These are phyloP conservation scores for Lepidocyrtinus sp. DNA, from an alignment of 2,888 invertebrate genomes.

Conservation along the genomic window DNA sequence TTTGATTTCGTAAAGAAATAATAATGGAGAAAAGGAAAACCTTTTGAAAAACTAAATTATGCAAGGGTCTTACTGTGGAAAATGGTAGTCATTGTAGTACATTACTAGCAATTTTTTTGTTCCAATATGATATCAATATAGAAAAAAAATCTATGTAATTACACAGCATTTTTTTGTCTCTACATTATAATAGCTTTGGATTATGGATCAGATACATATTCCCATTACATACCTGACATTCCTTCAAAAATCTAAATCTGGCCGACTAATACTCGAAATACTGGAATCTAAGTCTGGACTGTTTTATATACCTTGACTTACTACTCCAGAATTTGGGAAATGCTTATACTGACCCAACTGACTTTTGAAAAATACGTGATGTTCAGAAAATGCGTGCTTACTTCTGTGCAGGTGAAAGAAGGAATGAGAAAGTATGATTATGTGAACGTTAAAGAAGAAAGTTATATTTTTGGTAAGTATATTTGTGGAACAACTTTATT, in stretches of 20 bases:
- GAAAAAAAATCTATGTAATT: no score
- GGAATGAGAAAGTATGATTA: no score
- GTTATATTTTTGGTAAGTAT: no score
- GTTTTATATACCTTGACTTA: conserved; percentile 40
- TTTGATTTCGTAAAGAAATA: not conserved
- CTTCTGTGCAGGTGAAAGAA: not conserved
- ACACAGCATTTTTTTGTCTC: no score
- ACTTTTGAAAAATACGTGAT: not conserved
- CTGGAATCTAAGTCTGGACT: not conserved
- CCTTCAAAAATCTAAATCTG: not conserved
- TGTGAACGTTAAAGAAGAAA: no score
- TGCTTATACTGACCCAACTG: no score
- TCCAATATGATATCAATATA: no score
- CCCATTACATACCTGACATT: conserved; percentile 41
- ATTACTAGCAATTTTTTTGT: not conserved
- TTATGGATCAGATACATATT: not conserved
- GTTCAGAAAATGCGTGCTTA: not conserved
- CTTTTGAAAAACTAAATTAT: not conserved
- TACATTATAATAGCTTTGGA: not conserved
- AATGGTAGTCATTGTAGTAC: not conserved
- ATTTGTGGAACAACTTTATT: not conserved
- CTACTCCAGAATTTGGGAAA: conserved; percentile 23
- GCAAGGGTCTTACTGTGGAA: not conserved
- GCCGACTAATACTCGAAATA: not conserved
- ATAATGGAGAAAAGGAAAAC: not conserved